Evolutionary conservation across 2,797 vertebrate genomes (phyloP).

Genomic region (Acipenser ruthenus): DNA sequence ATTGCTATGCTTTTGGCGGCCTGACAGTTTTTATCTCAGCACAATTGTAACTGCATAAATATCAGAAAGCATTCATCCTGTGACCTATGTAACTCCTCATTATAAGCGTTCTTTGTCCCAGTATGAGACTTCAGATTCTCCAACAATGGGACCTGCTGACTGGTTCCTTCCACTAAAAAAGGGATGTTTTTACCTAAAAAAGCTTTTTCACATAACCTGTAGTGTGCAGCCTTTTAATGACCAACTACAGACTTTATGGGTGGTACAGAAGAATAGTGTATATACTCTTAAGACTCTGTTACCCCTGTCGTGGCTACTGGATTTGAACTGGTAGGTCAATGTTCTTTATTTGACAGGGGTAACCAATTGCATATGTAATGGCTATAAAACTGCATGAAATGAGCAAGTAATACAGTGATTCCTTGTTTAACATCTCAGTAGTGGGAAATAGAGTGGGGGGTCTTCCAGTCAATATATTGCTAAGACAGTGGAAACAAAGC

Average conservation of each 20-base stretch:
- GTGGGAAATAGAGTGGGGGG: background rate
- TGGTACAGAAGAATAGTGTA: background rate
- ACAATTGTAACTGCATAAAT: background rate
- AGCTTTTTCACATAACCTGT: too few species aligned
- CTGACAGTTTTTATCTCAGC: too few species aligned
- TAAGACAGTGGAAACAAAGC: background rate
- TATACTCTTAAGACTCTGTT: background rate
- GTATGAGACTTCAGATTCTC: too few species aligned
- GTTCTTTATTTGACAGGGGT: background rate
- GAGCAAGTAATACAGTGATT: background rate
- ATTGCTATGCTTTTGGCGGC: too few species aligned
- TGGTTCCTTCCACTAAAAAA: too few species aligned
- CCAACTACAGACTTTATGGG: too few species aligned
- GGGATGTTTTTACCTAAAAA: background rate
- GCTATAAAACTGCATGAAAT: background rate
- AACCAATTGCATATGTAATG: background rate
- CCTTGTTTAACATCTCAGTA: background rate
- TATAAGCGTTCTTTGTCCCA: background rate
- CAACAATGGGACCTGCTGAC: too few species aligned
- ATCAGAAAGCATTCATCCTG: background rate
- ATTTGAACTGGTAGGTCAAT: background rate
- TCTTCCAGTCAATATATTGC: background rate
- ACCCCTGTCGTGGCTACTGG: background rate
- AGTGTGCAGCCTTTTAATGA: too few species aligned
- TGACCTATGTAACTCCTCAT: constrained; percentile 1